These are phyloP conservation scores for Popillia japonica DNA, from an alignment of 1,140 invertebrate species.

Conservation along the genomic window DNA sequence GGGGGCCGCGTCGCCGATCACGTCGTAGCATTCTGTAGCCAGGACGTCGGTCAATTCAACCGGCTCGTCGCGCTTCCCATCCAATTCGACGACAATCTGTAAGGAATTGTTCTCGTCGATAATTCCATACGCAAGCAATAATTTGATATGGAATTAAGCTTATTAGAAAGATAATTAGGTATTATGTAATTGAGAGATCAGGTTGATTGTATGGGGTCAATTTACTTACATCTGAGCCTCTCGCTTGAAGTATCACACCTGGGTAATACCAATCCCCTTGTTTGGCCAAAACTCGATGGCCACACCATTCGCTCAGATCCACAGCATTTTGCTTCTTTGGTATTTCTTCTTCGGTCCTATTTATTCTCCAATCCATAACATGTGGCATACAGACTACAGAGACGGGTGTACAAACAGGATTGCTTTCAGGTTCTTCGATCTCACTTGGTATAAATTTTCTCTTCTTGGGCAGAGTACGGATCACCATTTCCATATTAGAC, in stretches of 20 bases:
- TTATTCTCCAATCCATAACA: slow-evolving; percentile 69
- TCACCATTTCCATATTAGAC: slow-evolving; percentile 60
- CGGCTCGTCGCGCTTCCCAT: slow-evolving; percentile 70
- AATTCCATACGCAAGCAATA: no score
- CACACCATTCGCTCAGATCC: slow-evolving; percentile 90
- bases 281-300: slow-evolving; percentile 89
- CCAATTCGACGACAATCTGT: slow-evolving; percentile 78
- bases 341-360: slow-evolving; percentile 43
- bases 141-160: no score
- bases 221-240: slow-evolving; percentile 61
- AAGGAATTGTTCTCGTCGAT: no score
- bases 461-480: slow-evolving; percentile 84
- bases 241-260: slow-evolving; percentile 74
- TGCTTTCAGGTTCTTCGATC: slow-evolving; percentile 69
- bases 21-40: slow-evolving; percentile 80
- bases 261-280: slow-evolving; percentile 83
- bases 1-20: slow-evolving; percentile 94
- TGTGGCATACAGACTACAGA: slow-evolving; percentile 64
- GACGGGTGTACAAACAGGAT: slow-evolving; percentile 52
- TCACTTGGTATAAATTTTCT: slow-evolving; percentile 86
- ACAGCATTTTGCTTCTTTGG: slow-evolving; percentile 48
- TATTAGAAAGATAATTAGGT: background rate
- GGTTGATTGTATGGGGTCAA: background rate
- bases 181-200: background rate
- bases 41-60: slow-evolving; percentile 75